Base-by-base conservation (phyloP, 1,140 invertebrate species). In the Ylistrum balloti region DNA sequence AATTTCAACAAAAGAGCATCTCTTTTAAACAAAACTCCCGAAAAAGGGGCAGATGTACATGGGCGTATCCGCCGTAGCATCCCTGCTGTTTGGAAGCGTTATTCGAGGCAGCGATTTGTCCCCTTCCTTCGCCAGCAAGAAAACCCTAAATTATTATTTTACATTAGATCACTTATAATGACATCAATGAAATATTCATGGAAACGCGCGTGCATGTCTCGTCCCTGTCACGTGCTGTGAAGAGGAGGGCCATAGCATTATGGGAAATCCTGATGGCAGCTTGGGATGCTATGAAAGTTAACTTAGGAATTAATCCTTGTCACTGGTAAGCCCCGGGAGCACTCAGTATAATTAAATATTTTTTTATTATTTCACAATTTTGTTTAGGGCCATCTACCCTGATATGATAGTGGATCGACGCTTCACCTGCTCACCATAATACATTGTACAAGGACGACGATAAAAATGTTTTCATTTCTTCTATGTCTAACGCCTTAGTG, bases 121-220 rank as follows among this genome's bases (percentile, higher is more conserved):
- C 88, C 86, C 88, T 48, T 41, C 86, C 88, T 86, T 89, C 85
- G 86, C 33, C 86, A 85, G 45, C 32, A 22, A 41, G 33, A 32
- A 33, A 48, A 89, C 33, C 35, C 38, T n/a, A 41, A 86, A 86
- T 48, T 86, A 86, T 89, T 89, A 89, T 86, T 89, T 86, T 89
- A 86, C 86, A 89, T 89, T 89, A 89, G 86, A 48, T 86, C 88
- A 89, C 85, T 86, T 86, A 86, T 74, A 89, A 89, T 45, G 22
- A 89, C 33, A 48, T 33, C 88, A 86, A 89, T 89, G 88, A 89
- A 89, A 89, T 86, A 89, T 89, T 89, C 88, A 89, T 89, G 86
- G 88, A 33, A 86, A 89, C 88, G 88, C 88, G 88, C 86, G 88
- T 89, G 88, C 88, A 86, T 86, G 86, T 89, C 88, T 89, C 88